These are phyloP conservation scores for Philereme transversata DNA, from an alignment of 2,888 invertebrate species.

Conservation along the genomic window DNA sequence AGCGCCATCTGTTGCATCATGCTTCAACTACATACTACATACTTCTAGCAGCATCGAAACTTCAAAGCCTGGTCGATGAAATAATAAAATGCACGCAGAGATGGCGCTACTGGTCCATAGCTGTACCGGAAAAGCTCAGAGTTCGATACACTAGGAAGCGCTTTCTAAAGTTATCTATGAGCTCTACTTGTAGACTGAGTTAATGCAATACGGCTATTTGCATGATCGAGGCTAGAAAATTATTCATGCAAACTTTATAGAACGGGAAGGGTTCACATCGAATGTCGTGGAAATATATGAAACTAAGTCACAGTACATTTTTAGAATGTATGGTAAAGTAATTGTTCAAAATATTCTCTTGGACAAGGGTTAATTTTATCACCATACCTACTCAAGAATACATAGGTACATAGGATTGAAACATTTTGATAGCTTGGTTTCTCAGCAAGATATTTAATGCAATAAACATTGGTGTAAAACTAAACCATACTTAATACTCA, in stretches of 20 bases:
- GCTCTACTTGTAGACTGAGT: conserved; percentile 5
- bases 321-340: too few relatives aligned
- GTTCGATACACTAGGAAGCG: conserved; percentile 24
- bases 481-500: too few relatives aligned
- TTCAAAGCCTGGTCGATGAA: conserved; percentile 10
- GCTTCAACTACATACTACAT: conserved; percentile 16
- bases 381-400: too few relatives aligned
- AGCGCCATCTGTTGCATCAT: conserved; percentile 29
- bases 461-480: too few relatives aligned
- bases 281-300: neutral
- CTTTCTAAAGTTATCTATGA: conserved; percentile 28
- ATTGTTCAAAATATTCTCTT: too few relatives aligned
- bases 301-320: too few relatives aligned
- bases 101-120: conserved; percentile 23
- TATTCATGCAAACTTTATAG: neutral
- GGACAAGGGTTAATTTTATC: too few relatives aligned
- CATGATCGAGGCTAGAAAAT: conserved; percentile 19
- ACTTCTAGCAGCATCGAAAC: neutral
- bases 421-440: too few relatives aligned
- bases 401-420: too few relatives aligned
- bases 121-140: conserved; percentile 23
- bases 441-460: too few relatives aligned
- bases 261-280: neutral
- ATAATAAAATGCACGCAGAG: conserved; percentile 15
- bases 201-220: conserved; percentile 26